Percentiles rank a stretch among this genome's conserved stretches.
Evolutionary conservation across 1,140 invertebrate genomes (phyloP).

Genomic region (Drosophila bifasciata): DNA sequence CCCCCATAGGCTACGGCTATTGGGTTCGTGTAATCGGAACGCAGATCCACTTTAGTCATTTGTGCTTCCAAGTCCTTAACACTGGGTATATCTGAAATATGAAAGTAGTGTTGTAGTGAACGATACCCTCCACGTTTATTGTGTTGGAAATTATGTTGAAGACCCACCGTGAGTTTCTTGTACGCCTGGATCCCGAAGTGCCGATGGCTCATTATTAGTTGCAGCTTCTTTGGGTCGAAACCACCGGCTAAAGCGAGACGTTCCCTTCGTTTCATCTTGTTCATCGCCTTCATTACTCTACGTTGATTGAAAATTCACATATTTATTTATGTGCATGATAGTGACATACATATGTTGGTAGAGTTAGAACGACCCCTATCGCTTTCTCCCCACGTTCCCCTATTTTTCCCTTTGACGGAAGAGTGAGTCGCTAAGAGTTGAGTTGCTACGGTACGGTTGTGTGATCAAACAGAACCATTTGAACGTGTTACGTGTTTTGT

Average conservation of each 20-base stretch:
- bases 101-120: neutral
- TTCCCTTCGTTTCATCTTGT: constrained; percentile 32
- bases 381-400: no score
- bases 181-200: constrained; percentile 2
- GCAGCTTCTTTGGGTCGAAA: constrained; percentile 58
- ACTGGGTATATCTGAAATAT: constrained; percentile 60
- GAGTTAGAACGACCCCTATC: no score
- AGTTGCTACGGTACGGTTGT: no score
- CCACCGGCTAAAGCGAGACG: constrained; percentile 71
- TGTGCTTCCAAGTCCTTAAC: constrained; percentile 70
- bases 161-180: constrained; percentile 50
- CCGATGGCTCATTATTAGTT: constrained; percentile 27
- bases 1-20: constrained; percentile 1
- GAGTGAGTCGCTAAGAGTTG: no score
- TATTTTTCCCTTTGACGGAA: no score
- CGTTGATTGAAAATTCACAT: neutral
- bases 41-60: constrained; percentile 68
- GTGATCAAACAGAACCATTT: no score
- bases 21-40: constrained; percentile 22
- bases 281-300: constrained; percentile 24
- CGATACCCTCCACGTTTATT: no score
- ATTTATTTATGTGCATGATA: neutral
- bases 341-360: no score
- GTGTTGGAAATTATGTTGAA: neutral
- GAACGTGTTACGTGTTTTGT: no score